These are phyloP conservation scores for Acleris cristana DNA, from an alignment of 2,888 invertebrate species.

Conservation along the genomic window DNA sequence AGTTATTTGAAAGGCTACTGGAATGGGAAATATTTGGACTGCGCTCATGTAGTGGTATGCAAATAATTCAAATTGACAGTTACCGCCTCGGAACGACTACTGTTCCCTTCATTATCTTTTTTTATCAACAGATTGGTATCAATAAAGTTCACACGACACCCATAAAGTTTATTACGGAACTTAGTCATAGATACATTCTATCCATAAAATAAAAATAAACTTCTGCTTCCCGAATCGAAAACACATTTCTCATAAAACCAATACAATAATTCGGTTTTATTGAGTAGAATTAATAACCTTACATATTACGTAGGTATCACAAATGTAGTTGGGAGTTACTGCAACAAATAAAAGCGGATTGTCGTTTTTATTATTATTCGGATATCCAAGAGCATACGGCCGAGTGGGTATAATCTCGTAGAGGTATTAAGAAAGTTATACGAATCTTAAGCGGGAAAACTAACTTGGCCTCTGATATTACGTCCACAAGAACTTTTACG, in stretches of 20 bases:
- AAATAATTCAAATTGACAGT: conserved; percentile 73
- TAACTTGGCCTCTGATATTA: conserved; percentile 72
- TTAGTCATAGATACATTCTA: conserved; percentile 15
- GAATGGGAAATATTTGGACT: conserved; percentile 71
- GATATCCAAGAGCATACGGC: conserved; percentile 67
- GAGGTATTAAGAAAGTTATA: conserved; percentile 80
- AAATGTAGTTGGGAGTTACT: conserved; percentile 66
- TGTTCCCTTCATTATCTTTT: conserved; percentile 41
- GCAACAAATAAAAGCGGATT: conserved; percentile 74
- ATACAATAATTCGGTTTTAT: conserved; percentile 67
- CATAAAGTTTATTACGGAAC: conserved; percentile 21
- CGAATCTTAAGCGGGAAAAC: conserved; percentile 72
- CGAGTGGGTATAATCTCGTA: conserved; percentile 71
- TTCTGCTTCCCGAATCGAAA: conserved; percentile 41
- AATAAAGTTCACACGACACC: conserved; percentile 32
- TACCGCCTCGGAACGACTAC: conserved; percentile 52
- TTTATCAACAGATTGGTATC: conserved; percentile 27
- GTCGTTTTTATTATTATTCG: conserved; percentile 75
- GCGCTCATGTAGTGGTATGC: conserved; percentile 65
- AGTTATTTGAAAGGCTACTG: conserved; percentile 72
- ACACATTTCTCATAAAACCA: conserved; percentile 43
- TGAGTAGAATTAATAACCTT: conserved; percentile 77
- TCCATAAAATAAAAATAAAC: conserved; percentile 17
- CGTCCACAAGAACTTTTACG: conserved; percentile 69
- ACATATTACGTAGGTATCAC: conserved; percentile 57